Conservation (phyloP, 64 coral and sea anemone species). For the Montipora efflorescens region DNA sequence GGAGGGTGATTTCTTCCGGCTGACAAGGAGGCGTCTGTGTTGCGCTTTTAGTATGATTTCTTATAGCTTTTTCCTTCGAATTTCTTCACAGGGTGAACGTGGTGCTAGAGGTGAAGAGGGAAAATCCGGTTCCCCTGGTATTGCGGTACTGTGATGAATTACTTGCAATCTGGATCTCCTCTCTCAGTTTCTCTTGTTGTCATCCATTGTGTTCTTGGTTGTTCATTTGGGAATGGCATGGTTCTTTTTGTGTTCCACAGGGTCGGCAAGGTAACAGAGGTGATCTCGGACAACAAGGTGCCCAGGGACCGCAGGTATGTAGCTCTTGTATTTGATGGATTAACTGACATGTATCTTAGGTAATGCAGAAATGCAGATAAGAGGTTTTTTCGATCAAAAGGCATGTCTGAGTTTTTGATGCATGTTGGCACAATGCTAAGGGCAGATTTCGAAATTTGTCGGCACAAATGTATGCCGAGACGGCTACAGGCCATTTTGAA, state of each 20-base stretch:
- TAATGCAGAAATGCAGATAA: too few relatives aligned
- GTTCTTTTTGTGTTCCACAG: neutral
- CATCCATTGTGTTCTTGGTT: neutral
- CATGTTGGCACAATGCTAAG: too few relatives aligned
- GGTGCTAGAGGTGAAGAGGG: neutral
- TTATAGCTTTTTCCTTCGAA: neutral
- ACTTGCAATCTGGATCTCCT: neutral
- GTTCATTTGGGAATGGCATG: neutral
- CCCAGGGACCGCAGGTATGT: slow-evolving; percentile 17
- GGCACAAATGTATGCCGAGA: too few relatives aligned
- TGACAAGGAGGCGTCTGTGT: too few relatives aligned
- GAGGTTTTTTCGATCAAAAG: too few relatives aligned
- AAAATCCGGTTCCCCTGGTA: slow-evolving; percentile 31
- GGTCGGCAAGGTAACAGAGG: slow-evolving; percentile 19
- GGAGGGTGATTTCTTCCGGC: too few relatives aligned
- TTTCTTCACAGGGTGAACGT: slow-evolving; percentile 10
- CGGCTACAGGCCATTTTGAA: too few relatives aligned
- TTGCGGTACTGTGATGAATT: neutral
- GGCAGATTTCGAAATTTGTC: too few relatives aligned
- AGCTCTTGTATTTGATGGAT: neutral
- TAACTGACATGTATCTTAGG: neutral
- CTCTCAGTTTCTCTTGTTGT: too few relatives aligned
- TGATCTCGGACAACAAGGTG: neutral
- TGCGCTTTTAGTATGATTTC: neutral
- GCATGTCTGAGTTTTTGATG: too few relatives aligned